Conservation (phyloP, 92 coral and sea anemone genomes). For the Epizoanthus rinbou region DNA sequence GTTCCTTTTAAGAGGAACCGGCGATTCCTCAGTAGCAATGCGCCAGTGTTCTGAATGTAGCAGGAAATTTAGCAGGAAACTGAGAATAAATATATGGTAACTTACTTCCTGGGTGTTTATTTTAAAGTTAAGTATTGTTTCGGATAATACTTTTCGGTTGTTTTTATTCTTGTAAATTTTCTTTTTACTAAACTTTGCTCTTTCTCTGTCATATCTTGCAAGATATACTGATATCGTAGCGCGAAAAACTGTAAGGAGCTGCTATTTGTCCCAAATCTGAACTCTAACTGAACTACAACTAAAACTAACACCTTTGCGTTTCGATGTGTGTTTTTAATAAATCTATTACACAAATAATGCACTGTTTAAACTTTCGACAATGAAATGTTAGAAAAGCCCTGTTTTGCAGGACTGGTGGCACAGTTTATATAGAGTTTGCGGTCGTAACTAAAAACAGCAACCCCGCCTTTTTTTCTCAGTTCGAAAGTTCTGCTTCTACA, state of each 20-base stretch:
- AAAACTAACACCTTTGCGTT: slow-evolving; percentile 23
- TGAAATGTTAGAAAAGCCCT: slow-evolving; percentile 3
- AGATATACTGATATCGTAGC: neutral
- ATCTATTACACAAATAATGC: neutral
- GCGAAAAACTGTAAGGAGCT: neutral
- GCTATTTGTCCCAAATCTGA: neutral
- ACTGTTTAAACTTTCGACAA: slow-evolving; percentile 25
- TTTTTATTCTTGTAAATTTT: too few species aligned
- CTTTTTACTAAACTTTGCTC: neutral
- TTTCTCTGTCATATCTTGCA: neutral
- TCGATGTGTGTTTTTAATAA: slow-evolving; percentile 20
- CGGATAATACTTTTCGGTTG: too few species aligned
- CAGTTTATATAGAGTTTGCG: neutral
- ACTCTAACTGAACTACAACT: neutral
- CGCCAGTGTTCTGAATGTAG: too few species aligned
- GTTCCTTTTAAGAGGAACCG: too few species aligned
- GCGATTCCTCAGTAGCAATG: too few species aligned
- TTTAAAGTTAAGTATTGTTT: too few species aligned
- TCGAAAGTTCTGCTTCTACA: slow-evolving; percentile 16
- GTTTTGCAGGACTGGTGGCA: slow-evolving; percentile 7
- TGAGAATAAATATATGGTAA: neutral
- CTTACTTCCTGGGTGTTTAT: neutral
- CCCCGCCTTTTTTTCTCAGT: slow-evolving; percentile 30
- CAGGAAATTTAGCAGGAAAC: neutral
- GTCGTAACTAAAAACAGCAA: neutral